These are phyloP conservation scores for Hydrolagus colliei DNA, from an alignment of 2,797 vertebrate genomes.

Conservation along the genomic window DNA sequence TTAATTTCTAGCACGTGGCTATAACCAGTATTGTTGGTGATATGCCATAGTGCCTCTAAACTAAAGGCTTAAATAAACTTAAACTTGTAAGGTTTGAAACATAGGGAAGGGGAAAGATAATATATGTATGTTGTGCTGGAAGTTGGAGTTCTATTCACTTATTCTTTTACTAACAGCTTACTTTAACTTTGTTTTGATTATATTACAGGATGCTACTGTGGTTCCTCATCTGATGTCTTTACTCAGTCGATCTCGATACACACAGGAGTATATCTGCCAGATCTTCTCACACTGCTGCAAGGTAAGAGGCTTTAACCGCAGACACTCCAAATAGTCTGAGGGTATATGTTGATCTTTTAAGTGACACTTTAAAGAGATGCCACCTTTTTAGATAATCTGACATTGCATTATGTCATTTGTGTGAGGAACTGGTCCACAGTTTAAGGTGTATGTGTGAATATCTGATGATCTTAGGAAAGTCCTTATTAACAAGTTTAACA, in stretches of 20 bases:
- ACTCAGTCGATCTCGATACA: conserved; percentile 82
- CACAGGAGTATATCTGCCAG: conserved; percentile 97
- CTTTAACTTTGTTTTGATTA: conserved; percentile 9
- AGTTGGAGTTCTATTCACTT: not conserved
- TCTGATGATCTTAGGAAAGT: not conserved
- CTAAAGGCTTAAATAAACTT: too few species aligned
- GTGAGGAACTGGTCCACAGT: not conserved
- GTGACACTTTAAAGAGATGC: not conserved
- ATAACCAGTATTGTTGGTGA: not conserved
- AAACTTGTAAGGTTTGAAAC: not conserved
- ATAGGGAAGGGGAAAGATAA: not conserved
- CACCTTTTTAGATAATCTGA: not conserved
- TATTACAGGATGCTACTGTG: conserved; percentile 80
- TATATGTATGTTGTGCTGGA: not conserved
- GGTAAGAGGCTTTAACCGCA: conserved; percentile 56
- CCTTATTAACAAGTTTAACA: too few species aligned
- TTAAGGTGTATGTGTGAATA: not conserved
- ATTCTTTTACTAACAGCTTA: not conserved
- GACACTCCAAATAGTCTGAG: not conserved
- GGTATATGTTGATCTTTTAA: not conserved
- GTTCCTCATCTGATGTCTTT: conserved; percentile 94
- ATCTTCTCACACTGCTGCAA: conserved; percentile 99
- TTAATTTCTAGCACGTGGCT: not conserved
- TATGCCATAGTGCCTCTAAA: not conserved
- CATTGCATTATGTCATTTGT: not conserved